Percentiles rank a stretch among this genome's conserved stretches.
Evolutionary conservation across 2,113 vertebrate species (phyloP).

Genomic region (Ageneiosus marmoratus): DNA sequence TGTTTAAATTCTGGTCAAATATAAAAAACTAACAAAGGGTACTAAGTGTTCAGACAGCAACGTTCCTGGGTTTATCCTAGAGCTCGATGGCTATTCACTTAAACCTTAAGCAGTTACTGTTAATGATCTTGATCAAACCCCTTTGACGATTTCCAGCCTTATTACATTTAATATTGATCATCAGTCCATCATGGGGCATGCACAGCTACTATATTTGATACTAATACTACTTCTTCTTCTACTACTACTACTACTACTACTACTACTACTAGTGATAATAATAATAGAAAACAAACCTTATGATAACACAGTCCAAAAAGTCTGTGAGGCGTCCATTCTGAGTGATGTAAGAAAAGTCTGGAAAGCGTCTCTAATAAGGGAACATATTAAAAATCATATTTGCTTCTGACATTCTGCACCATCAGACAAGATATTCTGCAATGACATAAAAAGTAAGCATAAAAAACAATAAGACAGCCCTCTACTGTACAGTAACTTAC

Average conservation of each 20-base stretch:
- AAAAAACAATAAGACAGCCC: neutral
- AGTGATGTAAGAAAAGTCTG: slow-evolving; percentile 95
- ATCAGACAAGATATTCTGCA: neutral
- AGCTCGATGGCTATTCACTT: neutral
- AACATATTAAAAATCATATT: slow-evolving; percentile 27
- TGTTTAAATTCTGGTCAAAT: neutral
- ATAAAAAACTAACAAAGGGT: neutral
- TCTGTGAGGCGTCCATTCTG: slow-evolving; percentile 92
- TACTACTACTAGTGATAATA: no score
- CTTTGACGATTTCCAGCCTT: neutral
- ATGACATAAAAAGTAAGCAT: neutral
- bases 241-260: no score
- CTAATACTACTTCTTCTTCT: no score
- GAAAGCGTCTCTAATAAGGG: slow-evolving; percentile 86
- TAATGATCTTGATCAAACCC: neutral
- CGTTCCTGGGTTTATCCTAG: neutral
- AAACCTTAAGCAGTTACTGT: neutral
- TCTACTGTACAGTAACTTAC: slow-evolving; percentile 70
- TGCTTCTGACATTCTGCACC: neutral
- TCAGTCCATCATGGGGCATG: neutral
- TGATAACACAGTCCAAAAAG: slow-evolving; percentile 96
- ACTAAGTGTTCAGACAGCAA: neutral
- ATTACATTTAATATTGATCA: neutral
- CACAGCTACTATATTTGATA: neutral
- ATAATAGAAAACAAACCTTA: slow-evolving; percentile 76